These are phyloP conservation scores for Amblyraja radiata DNA, from an alignment of 2,797 vertebrate genomes.

Conservation along the genomic window DNA sequence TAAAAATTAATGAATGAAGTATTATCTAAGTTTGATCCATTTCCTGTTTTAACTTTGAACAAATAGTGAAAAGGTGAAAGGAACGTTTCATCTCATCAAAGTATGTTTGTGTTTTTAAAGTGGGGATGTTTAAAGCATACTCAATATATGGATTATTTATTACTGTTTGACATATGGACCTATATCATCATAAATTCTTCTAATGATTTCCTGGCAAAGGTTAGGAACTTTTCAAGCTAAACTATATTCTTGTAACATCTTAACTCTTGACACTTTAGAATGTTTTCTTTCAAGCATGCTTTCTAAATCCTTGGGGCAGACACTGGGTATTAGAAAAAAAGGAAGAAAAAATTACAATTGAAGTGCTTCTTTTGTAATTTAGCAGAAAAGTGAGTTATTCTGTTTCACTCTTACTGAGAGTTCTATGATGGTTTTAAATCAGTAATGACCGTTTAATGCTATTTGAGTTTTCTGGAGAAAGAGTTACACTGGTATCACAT, in stretches of 20 bases:
- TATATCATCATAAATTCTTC: conserved; percentile 40
- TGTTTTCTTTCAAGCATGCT: conserved; percentile 45
- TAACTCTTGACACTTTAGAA: conserved; percentile 66
- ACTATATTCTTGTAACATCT: conserved; percentile 56
- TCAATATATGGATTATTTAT: conserved; percentile 38
- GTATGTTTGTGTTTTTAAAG: conserved; percentile 37
- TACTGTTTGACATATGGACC: conserved; percentile 32
- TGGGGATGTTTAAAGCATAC: conserved; percentile 33
- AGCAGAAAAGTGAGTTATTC: conserved; percentile 74
- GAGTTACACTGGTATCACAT: conserved; percentile 74
- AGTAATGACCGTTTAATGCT: conserved; percentile 76
- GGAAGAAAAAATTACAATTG: conserved; percentile 70
- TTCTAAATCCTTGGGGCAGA: conserved; percentile 3
- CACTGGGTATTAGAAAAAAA: conserved; percentile 60
- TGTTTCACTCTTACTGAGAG: conserved; percentile 66
- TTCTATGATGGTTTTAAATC: conserved; percentile 77
- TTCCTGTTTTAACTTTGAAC: conserved; percentile 38
- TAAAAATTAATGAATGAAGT: conserved; percentile 35
- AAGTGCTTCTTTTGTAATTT: conserved; percentile 59
- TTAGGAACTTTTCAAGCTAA: conserved; percentile 59
- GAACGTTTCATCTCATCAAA: conserved; percentile 36
- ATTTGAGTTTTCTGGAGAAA: conserved; percentile 72
- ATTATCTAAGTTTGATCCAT: conserved; percentile 37
- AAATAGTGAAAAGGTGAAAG: conserved; percentile 38
- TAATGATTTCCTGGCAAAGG: conserved; percentile 60